Conservation (phyloP, 2,797 vertebrate genomes). For the Acipenser transmontanus region DNA sequence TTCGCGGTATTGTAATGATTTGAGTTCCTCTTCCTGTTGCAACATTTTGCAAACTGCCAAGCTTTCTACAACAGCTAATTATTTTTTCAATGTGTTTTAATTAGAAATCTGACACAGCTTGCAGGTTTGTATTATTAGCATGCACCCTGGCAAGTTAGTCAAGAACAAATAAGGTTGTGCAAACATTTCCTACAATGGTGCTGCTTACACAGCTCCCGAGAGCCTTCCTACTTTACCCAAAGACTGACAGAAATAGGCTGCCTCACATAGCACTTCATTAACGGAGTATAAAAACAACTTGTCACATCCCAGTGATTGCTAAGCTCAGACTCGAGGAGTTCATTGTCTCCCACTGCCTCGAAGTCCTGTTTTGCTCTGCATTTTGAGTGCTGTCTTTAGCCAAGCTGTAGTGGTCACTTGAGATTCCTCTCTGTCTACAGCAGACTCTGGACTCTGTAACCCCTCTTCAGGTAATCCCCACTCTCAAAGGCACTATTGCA, state of each 20-base stretch:
- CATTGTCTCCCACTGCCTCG: conserved; percentile 71
- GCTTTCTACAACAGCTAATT: conserved; percentile 35
- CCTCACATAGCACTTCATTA: conserved; percentile 56
- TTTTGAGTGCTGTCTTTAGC: conserved; percentile 74
- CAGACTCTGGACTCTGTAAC: conserved; percentile 47
- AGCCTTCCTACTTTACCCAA: conserved; percentile 67
- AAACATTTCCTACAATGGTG: conserved; percentile 57
- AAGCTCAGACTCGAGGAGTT: conserved; percentile 63
- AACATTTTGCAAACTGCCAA: no score
- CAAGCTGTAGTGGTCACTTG: conserved; percentile 61
- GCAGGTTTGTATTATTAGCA: conserved; percentile 48
- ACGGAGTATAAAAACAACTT: conserved; percentile 61
- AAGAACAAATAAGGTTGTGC: conserved; percentile 58
- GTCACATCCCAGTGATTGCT: conserved; percentile 61
- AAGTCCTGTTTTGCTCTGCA: conserved; percentile 73
- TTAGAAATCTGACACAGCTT: conserved; percentile 57
- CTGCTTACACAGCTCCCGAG: conserved; percentile 55
- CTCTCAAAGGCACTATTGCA: conserved; percentile 77
- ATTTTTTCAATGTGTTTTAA: conserved; percentile 57
- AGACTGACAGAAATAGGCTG: conserved; percentile 76
- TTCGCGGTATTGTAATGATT: no score
- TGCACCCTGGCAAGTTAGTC: conserved; percentile 60
- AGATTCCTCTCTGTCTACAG: conserved; percentile 63
- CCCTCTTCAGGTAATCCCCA: conserved; percentile 71
- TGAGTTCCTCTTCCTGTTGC: no score